Conservation (phyloP, 2,797 vertebrate genomes). For the Xiphorhynchus erythropygius region DNA sequence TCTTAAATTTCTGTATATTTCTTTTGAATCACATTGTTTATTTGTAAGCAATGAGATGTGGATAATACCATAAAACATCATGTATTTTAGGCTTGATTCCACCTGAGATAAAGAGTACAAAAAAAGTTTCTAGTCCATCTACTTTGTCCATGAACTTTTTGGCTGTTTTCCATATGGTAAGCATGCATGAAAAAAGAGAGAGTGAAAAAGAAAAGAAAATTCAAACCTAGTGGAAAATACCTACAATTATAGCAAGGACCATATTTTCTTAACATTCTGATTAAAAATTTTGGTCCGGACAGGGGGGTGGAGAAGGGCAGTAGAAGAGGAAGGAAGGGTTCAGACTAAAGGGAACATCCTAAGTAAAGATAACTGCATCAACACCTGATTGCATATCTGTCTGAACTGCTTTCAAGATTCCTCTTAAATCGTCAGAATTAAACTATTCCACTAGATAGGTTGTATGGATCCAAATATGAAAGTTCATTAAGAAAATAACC, state of each 20-base stretch:
- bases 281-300: background rate
- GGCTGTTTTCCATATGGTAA: background rate
- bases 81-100: background rate
- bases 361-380: background rate
- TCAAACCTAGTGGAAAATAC: background rate
- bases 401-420: background rate
- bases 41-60: background rate
- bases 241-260: background rate
- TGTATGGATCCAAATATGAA: background rate
- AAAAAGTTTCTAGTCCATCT: background rate
- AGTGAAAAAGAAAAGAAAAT: too few relatives aligned
- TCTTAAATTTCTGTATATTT: background rate
- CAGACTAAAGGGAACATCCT: background rate
- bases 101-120: background rate
- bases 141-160: background rate
- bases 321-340: background rate
- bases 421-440: background rate
- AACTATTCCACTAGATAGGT: background rate
- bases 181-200: background rate
- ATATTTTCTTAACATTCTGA: background rate
- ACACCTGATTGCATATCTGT: rapidly evolving
- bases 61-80: background rate
- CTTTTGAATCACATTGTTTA: background rate
- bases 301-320: background rate
- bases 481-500: background rate